Evolutionary conservation across 1,140 invertebrate species (phyloP), one percentile per base, ranked within the genome.

Genomic region (Aphelenchoides fujianensis): DNA sequence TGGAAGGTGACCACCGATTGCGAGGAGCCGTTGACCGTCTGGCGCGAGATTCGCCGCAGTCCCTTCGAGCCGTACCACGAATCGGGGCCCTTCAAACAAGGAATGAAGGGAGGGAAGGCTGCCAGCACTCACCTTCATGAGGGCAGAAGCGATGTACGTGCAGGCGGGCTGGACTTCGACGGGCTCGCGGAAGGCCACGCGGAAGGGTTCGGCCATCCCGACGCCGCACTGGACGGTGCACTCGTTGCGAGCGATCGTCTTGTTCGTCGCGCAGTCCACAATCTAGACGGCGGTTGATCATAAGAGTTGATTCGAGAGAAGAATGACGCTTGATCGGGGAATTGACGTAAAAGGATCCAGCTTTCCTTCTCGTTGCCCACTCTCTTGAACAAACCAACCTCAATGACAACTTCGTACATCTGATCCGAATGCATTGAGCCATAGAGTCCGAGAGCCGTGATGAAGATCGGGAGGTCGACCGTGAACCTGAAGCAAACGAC

Each of bases 21-120:
- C 64, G 28, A n/a, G 1, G 16, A 12, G 5, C 69, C 72, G n/a
- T 54, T 32, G 12, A 16, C 32, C 2, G 90, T 90, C 82, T 92
- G 91, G 1, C 92, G 89, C 0, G 88, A 88, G 0, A 93, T 90
- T 71, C 90, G 90, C 35, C 91, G 87, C 16, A 91, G 81, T 2
- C 92, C 92, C 85, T 91, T 91, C 1, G 90, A 91, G 34, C 92
- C 92, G 85, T 93, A 94, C 86, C 92, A 90, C 0, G 92, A 93
- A 86, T 92, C 91, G 32, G 91, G 91, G 55, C 92, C 92, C 91
- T 92, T 84, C 35, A 88, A 88, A 69, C 52, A 41, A 77, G 68
- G 34, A 30, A 70, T 64, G 3, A 32, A 69, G 3, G 12, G 41
- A 48, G 12, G 12, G 41, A 48, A 16, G 12, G 27, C 70, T 53